phyloP scores from a whole-genome alignment of 2,113 vertebrate species.

The Scalopus aquaticus region DNA sequence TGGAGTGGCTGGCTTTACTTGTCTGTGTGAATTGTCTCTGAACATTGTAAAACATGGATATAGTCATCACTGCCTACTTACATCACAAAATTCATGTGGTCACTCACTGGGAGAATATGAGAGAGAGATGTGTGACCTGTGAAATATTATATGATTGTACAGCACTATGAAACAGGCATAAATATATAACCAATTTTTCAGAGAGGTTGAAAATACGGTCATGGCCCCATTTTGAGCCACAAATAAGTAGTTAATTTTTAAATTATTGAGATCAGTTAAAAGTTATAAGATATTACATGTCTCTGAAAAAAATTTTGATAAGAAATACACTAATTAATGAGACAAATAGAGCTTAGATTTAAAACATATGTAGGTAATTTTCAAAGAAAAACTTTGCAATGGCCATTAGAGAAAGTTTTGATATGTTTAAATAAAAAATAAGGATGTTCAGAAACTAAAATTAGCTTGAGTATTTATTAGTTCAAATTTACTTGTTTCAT shows the following conservation, averaged over 20 bases:
- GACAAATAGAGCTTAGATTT: constrained; percentile 13
- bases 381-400: not conserved
- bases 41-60: not conserved
- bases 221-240: not conserved
- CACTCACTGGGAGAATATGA: not conserved
- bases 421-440: not conserved
- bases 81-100: not conserved
- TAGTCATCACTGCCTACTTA: not conserved
- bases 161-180: not conserved
- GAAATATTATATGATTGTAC: not conserved
- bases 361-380: not conserved
- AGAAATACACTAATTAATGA: not conserved
- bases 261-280: not conserved
- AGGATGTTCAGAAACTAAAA: not conserved
- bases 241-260: not conserved
- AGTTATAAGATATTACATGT: constrained; percentile 10
- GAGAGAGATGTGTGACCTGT: not conserved
- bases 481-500: not conserved
- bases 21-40: not conserved
- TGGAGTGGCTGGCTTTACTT: not conserved
- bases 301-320: not conserved
- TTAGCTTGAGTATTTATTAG: not conserved
- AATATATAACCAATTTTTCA: not conserved
- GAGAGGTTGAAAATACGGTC: not conserved
- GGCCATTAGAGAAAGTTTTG: not conserved